Base-by-base conservation (phyloP, 1,140 invertebrate species). In the Sminthurinus signatus region DNA sequence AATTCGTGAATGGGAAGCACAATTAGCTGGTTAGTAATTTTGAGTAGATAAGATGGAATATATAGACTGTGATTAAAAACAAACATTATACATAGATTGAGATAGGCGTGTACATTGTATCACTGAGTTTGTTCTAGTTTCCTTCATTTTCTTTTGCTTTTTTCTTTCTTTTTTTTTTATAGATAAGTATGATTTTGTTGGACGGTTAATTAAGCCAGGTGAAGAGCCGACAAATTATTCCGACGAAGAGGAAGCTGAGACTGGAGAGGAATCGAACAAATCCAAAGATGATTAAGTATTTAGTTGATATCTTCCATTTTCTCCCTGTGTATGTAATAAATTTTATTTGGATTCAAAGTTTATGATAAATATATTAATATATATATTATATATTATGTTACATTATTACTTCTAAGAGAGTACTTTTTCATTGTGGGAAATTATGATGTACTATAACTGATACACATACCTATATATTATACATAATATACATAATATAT, bases 161-260 rank as follows among this genome's bases (percentile, higher is more conserved):
- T 19, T 10, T 57, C n/a, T 39, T 57, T 36, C 17, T n/a, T n/a
- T n/a, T n/a, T 52, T 52, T 12, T 73, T 65, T 71, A 43, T 80
- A 95, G 93, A 98, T 81, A 94, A 91, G 78, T 98, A 98, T 77
- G 88, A 93, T 42, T 86, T 89, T 70, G 89, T 98, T 46, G 96
- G 96, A 17, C 86, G 86, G 74, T 78, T 98, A 27, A 77, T 98
- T 73, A 93, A 89, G 74, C 91, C 91, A 10, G 93, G 93, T 15
- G 93, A 98, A 74, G 83, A 88, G 72, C 88, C 91, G 0, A 88
- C 84, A 52, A 93, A 88, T 74, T 97, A 97, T 78, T 92, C 92
- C 10, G 93, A 96, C 73, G 91, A 93, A 68, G 93, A 96, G 72
- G 83, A 85, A 28, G 87, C 89, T 25, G 67, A 62, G 39, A 31